Base-by-base conservation (phyloP, 2,113 vertebrate genomes). In the Varanus salvator region DNA sequence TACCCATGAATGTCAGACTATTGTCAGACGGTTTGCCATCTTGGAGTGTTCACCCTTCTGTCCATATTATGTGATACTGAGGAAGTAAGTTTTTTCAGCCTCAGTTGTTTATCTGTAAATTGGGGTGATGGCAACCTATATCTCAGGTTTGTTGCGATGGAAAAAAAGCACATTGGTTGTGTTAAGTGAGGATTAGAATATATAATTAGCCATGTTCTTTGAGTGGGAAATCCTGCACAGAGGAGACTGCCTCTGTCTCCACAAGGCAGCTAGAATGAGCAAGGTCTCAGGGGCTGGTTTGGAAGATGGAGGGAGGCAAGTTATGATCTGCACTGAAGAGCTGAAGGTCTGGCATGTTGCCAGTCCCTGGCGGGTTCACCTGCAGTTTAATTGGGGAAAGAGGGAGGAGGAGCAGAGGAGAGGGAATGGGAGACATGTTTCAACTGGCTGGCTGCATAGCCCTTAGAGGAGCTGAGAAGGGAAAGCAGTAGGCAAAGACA, bases 301-400 rank as follows among this genome's bases (percentile, higher is more conserved):
- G 74, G 74, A 85, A 85, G 74, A 85, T 78, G 88, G 82, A 85
- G 89, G 90, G 94, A 95, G 94, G 95, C 97, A 97, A 97, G 97
- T 96, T 34, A 48, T 87, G 94, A 97, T 97, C 96, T 95, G 97
- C 86, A 95, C 77, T 57, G 89, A 94, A 94, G 93, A 31, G 78
- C 95, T 96, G 91, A 95, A 92, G 0, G 82, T 93, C 95, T 96
- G 96, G 95, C 94, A n/a, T 48, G 0, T 88, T 95, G 96, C 96
- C 94, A 97, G 96, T 96, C 90, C 94, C 95, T 95, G 95, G 96
- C 95, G 95, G 97, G 96, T 96, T 97, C 97, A 97, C 93, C 95
- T 95, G 95, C 93, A 96, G 96, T 97, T 97, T 96, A 97, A 96
- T 96, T 96, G 94, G 93, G 91, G 92, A 95, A 94, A 94, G 94